Evolutionary conservation across 2,797 vertebrate species (phyloP).

Genomic region (Salarias fasciatus): DNA sequence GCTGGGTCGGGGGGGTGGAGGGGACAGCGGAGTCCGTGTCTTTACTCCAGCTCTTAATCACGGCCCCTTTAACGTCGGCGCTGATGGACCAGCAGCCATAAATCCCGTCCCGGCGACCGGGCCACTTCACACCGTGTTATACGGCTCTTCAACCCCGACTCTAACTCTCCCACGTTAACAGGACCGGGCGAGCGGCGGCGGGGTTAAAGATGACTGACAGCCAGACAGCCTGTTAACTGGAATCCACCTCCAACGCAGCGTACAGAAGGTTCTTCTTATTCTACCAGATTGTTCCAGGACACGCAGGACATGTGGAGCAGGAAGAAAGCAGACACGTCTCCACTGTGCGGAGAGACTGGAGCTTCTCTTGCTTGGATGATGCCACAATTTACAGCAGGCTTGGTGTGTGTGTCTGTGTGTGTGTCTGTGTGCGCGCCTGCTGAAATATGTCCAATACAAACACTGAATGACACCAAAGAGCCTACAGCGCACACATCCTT

Average conservation of each 20-base stretch:
- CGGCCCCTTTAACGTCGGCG: slow-evolving; percentile 79
- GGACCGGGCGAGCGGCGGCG: slow-evolving; percentile 21
- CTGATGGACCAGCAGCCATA: slow-evolving; percentile 76
- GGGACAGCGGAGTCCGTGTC: slow-evolving; percentile 56
- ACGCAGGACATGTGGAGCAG: slow-evolving; percentile 9
- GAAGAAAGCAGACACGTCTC: slow-evolving; percentile 4
- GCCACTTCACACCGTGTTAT: slow-evolving; percentile 73
- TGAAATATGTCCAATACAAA: slow-evolving; percentile 64
- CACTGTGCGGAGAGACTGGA: slow-evolving; percentile 5
- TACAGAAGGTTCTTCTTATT: slow-evolving; percentile 17
- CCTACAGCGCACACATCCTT: slow-evolving; percentile 47
- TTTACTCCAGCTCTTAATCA: slow-evolving; percentile 80
- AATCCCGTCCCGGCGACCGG: slow-evolving; percentile 73
- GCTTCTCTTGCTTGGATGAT: slow-evolving; percentile 44
- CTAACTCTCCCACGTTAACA: slow-evolving; percentile 71
- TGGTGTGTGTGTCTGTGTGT: too few relatives aligned
- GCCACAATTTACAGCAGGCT: slow-evolving; percentile 42
- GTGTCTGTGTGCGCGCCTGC: not conserved
- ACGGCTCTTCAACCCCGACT: slow-evolving; percentile 64
- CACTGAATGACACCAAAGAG: slow-evolving; percentile 54
- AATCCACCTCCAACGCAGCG: slow-evolving; percentile 32
- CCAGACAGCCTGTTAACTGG: slow-evolving; percentile 40
- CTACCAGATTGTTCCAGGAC: slow-evolving; percentile 15
- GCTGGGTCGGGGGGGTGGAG: slow-evolving; percentile 31
- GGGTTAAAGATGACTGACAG: slow-evolving; percentile 65